These are phyloP conservation scores for Tenthredo livida DNA, from an alignment of 2,888 invertebrate genomes.

Conservation along the genomic window DNA sequence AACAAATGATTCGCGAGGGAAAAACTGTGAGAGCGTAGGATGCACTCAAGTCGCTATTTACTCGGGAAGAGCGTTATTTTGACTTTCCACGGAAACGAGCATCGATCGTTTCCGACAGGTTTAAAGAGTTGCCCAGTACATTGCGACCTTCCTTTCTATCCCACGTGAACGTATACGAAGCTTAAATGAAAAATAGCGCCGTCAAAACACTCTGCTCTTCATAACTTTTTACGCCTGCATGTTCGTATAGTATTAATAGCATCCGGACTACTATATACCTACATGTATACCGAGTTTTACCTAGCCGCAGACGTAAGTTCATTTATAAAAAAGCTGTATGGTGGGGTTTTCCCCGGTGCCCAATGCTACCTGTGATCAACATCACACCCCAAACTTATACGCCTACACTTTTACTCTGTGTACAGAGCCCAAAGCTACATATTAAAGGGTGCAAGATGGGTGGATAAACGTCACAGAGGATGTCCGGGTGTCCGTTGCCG, in stretches of 20 bases:
- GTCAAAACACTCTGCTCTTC: conserved; percentile 21
- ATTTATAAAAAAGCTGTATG: conserved; percentile 23
- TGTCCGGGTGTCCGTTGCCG: not conserved
- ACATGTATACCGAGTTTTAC: not conserved
- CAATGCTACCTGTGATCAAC: conserved; percentile 13
- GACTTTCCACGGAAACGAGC: conserved; percentile 47
- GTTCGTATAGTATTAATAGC: conserved; percentile 15
- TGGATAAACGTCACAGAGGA: not conserved
- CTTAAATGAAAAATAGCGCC: conserved; percentile 19
- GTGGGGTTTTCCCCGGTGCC: conserved; percentile 18
- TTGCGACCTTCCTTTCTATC: not conserved
- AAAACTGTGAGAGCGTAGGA: conserved; percentile 36
- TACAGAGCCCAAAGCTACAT: not conserved
- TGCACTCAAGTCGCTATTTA: conserved; percentile 45
- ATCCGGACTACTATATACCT: not conserved
- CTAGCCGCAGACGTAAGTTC: not conserved
- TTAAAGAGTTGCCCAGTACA: conserved; percentile 23
- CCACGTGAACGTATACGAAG: not conserved
- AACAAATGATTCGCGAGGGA: conserved; percentile 44
- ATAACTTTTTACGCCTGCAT: not conserved
- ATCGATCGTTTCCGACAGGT: conserved; percentile 36
- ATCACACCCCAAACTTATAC: conserved; percentile 20
- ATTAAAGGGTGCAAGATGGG: conserved; percentile 14
- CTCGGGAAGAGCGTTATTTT: conserved; percentile 20
- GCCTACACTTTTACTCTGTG: not conserved